Evolutionary conservation across 2,888 invertebrate species (phyloP).

Genomic region (Synergus umbraculus): DNA sequence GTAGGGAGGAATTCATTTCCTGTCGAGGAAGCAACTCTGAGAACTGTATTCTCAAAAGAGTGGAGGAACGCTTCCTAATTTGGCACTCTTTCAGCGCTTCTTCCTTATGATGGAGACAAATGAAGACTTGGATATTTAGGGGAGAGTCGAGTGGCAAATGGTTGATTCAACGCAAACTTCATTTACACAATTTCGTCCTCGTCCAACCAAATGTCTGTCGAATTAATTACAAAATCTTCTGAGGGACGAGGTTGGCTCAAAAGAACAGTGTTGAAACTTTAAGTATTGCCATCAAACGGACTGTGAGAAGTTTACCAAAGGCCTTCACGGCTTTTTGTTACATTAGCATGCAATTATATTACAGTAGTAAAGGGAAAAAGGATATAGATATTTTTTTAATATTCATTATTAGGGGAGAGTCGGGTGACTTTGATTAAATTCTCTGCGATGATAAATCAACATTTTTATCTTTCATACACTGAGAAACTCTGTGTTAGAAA

Average conservation of each 20-base stretch:
- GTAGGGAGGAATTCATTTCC: conserved; percentile 38
- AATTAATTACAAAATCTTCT: conserved; percentile 33
- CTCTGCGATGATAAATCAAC: no score
- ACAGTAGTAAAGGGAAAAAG: no score
- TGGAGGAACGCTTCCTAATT: conserved; percentile 34
- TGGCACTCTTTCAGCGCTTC: conserved; percentile 36
- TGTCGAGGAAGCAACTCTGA: conserved; percentile 22
- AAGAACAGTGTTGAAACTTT: conserved; percentile 26
- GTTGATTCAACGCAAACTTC: conserved; percentile 29
- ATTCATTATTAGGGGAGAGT: no score
- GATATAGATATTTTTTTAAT: no score
- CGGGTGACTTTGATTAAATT: no score
- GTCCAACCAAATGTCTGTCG: conserved; percentile 29
- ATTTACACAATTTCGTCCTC: conserved; percentile 27
- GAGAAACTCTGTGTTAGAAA: no score
- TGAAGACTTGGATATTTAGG: conserved; percentile 27
- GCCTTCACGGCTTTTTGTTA: not conserved
- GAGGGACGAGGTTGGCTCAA: not conserved
- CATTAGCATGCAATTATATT: no score
- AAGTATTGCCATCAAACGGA: not conserved
- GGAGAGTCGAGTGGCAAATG: conserved; percentile 39
- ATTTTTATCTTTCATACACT: no score
- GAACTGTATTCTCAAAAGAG: conserved; percentile 27
- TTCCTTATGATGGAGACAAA: conserved; percentile 30
- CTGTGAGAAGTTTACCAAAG: not conserved